A percentile compares a stretch with the other conserved stretches of the same genome.
Evolutionary conservation across 2,113 vertebrate genomes (phyloP).

Genomic region (Micronycteris hirsuta): DNA sequence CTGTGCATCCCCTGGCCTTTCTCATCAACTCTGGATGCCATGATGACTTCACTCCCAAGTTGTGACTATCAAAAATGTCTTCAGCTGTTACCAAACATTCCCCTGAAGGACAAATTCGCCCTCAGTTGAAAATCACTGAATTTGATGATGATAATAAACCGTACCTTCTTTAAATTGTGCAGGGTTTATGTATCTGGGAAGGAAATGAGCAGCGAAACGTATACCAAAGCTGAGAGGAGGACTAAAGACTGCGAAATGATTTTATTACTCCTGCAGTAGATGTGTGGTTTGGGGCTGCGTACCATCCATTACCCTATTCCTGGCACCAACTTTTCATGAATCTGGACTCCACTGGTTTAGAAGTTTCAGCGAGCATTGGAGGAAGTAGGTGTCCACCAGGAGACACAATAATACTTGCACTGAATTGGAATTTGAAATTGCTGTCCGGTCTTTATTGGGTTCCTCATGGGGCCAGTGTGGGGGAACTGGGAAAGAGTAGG

Average conservation of each 20-base stretch:
- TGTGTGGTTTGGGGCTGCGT: neutral
- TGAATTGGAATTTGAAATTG: neutral
- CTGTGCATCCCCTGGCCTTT: neutral
- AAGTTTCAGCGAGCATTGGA: neutral
- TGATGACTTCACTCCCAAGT: too few relatives aligned
- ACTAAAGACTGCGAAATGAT: neutral
- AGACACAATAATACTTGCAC: neutral
- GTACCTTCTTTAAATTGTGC: neutral
- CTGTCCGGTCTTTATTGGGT: neutral
- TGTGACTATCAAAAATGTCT: neutral
- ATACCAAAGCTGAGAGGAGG: neutral
- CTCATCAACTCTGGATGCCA: neutral
- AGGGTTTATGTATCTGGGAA: neutral
- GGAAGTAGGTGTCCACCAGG: neutral
- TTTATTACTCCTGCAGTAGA: neutral
- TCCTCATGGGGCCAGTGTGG: neutral
- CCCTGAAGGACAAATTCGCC: neutral
- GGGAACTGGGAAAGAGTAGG: neutral
- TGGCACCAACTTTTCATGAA: neutral
- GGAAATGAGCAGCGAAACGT: neutral
- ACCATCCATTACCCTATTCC: neutral
- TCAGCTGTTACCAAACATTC: neutral
- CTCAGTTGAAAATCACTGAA: neutral
- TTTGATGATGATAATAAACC: neutral
- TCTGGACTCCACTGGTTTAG: neutral